phyloP scores from a whole-genome alignment of 2,888 invertebrate species.

The Phragmatobia fuliginosa region DNA sequence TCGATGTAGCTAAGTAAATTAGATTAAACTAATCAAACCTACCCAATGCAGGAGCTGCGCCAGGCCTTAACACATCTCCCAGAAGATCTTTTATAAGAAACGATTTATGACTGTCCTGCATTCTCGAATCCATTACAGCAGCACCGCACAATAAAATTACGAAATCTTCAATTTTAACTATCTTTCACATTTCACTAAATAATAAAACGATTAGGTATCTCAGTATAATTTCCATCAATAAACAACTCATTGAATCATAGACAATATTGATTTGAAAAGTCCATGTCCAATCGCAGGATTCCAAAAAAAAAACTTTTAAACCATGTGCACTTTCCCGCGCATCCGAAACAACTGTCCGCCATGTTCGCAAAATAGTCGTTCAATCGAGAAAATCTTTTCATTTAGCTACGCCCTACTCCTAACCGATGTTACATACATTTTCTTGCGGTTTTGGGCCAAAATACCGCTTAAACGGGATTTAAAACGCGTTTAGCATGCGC shows the following conservation, averaged over 20 bases:
- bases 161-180: neutral
- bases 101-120: slow-evolving; percentile 91
- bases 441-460: slow-evolving; percentile 85
- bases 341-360: slow-evolving; percentile 76
- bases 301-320: slow-evolving; percentile 25
- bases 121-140: slow-evolving; percentile 63
- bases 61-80: slow-evolving; percentile 89
- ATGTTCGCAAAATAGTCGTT: slow-evolving; percentile 76
- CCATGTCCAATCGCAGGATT: slow-evolving; percentile 1
- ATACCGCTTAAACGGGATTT: slow-evolving; percentile 86
- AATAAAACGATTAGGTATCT: neutral
- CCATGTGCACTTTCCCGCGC: slow-evolving; percentile 78
- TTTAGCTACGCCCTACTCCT: slow-evolving; percentile 84
- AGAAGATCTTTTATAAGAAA: slow-evolving; percentile 94
- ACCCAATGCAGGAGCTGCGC: slow-evolving; percentile 55
- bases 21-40: slow-evolving; percentile 27
- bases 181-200: slow-evolving; percentile 18
- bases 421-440: slow-evolving; percentile 83
- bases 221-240: neutral
- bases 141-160: neutral
- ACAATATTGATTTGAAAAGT: neutral
- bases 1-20: neutral
- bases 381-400: slow-evolving; percentile 83
- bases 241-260: neutral
- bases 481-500: slow-evolving; percentile 85